Evolutionary conservation across 2,888 invertebrate genomes (phyloP).

Genomic region (Melikaiella ostensackeni): DNA sequence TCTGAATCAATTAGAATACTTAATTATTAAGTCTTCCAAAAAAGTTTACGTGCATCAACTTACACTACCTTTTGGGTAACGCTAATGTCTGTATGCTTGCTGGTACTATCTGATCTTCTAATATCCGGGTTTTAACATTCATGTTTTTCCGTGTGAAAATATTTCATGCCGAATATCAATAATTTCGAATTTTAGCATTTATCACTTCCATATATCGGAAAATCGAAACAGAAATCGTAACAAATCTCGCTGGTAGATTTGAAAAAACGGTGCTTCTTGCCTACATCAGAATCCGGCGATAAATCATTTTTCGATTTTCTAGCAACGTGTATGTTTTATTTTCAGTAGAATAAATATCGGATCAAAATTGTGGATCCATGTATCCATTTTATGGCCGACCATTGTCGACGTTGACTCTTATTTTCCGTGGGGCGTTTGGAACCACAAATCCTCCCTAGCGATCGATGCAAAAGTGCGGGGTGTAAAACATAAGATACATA

Average conservation of each 20-base stretch:
- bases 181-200: neutral
- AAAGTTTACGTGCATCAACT: no score
- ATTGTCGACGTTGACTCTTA: slow-evolving; percentile 1
- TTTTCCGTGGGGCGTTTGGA: neutral
- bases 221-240: slow-evolving; percentile 19
- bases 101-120: no score
- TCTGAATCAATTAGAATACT: no score
- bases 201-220: slow-evolving; percentile 8
- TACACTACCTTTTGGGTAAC: no score
- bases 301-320: slow-evolving; percentile 28
- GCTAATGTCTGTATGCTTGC: no score
- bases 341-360: neutral
- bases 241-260: neutral
- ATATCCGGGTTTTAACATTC: no score
- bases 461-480: slow-evolving; percentile 17
- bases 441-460: neutral
- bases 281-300: slow-evolving; percentile 7
- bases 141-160: no score
- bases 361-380: neutral
- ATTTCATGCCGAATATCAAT: no score
- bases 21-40: no score
- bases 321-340: slow-evolving; percentile 9
- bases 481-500: slow-evolving; percentile 7
- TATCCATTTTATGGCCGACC: slow-evolving; percentile 1
- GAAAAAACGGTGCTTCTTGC: slow-evolving; percentile 13